Conservation (phyloP, 2,888 invertebrate species). For the Pristionchus entomophagus region DNA sequence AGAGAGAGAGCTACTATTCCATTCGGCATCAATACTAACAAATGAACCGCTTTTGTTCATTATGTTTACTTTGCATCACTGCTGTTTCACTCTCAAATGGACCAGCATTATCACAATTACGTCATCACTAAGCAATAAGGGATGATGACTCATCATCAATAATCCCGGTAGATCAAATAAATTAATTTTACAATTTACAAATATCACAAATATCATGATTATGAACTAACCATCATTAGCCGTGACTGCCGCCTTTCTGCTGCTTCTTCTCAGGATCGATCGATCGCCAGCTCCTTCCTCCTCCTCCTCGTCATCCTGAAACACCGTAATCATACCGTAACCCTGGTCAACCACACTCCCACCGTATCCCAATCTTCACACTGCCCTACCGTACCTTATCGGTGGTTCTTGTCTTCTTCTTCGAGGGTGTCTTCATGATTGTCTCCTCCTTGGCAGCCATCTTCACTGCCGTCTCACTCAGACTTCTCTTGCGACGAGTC, state of each 20-base stretch:
- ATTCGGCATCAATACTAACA: not conserved
- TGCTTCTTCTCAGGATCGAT: conserved; percentile 31
- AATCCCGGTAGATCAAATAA: too few species aligned
- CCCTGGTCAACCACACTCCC: not conserved
- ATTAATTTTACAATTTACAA: not conserved
- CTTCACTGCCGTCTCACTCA: not conserved
- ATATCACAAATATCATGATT: not conserved
- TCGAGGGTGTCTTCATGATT: conserved; percentile 4
- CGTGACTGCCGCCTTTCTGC: not conserved
- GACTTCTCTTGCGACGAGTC: not conserved
- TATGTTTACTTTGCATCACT: not conserved
- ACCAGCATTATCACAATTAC: too few species aligned
- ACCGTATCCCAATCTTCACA: not conserved
- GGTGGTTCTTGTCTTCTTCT: not conserved
- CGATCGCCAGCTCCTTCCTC: not conserved
- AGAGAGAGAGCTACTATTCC: too few species aligned
- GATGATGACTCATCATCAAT: too few species aligned
- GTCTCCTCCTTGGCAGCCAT: not conserved
- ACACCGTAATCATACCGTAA: not conserved
- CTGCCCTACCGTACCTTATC: conserved; percentile 18
- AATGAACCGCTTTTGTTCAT: not conserved
- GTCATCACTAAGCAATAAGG: too few species aligned
- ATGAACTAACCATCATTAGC: not conserved
- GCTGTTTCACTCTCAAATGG: too few species aligned
- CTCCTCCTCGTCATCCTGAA: not conserved